Evolutionary conservation across 2,113 vertebrate species (phyloP).

Genomic region (Takifugu flavidus): DNA sequence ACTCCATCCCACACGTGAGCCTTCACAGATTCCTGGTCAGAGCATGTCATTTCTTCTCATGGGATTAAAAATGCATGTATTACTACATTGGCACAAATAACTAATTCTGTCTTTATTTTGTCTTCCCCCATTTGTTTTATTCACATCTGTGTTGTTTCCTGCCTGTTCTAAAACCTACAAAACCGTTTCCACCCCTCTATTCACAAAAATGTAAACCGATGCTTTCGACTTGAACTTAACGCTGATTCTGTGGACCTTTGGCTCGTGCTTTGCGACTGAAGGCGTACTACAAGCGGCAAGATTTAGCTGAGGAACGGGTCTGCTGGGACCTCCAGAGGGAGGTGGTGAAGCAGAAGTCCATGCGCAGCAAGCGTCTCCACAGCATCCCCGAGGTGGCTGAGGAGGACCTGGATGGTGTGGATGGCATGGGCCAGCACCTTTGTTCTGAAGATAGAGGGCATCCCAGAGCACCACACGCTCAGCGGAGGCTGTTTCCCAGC

Average conservation of each 20-base stretch:
- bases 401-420: conserved; percentile 79
- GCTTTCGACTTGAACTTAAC: conserved; percentile 59
- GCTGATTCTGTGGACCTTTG: conserved; percentile 47
- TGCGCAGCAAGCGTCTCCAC: conserved; percentile 87
- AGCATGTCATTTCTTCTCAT: conserved; percentile 82
- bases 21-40: conserved; percentile 81
- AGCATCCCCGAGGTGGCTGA: conserved; percentile 97
- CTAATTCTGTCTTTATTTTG: conserved; percentile 99
- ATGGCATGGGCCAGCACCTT: conserved; percentile 68
- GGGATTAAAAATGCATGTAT: conserved; percentile 85
- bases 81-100: conserved; percentile 83
- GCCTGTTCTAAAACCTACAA: conserved; percentile 78
- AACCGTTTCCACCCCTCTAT: conserved; percentile 43
- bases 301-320: conserved; percentile 75
- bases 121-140: conserved; percentile 82
- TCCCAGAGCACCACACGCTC: conserved; percentile 57
- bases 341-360: conserved; percentile 81
- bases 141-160: conserved; percentile 80
- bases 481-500: conserved; percentile 55
- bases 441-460: conserved; percentile 61
- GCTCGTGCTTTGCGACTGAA: conserved; percentile 67
- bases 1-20: conserved; percentile 37
- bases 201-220: conserved; percentile 59
- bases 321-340: conserved; percentile 84
- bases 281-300: conserved; percentile 81